Percentiles rank a stretch among this genome's conserved stretches.
Conservation (phyloP, 2,113 vertebrate species). For the Aegotheles bennettii region DNA sequence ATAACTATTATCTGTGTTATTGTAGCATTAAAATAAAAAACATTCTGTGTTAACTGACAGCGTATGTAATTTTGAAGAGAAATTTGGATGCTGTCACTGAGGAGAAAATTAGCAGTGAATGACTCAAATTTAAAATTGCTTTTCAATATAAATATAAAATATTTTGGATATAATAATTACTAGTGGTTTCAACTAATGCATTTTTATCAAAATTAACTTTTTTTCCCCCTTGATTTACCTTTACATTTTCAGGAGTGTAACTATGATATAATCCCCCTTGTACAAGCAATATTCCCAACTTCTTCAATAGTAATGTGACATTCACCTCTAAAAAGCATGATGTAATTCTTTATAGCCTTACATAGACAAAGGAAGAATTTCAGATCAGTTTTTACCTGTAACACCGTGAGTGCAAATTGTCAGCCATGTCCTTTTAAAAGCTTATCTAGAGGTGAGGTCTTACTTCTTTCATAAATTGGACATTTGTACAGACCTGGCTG, state of each 20-base stretch:
- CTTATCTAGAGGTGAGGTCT: not conserved
- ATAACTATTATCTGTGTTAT: not conserved
- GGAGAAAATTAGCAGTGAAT: not conserved
- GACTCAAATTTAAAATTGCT: not conserved
- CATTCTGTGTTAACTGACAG: not conserved
- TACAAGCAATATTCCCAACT: not conserved
- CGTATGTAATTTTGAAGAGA: not conserved
- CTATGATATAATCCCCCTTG: too few species aligned
- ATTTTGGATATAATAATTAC: not conserved
- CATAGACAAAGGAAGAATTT: not conserved
- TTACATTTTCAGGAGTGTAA: not conserved
- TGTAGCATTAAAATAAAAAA: constrained; percentile 19
- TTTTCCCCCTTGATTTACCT: not conserved
- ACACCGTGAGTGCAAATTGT: not conserved
- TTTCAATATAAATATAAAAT: not conserved
- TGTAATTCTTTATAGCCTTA: not conserved
- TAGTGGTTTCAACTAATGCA: not conserved
- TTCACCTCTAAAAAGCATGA: not conserved
- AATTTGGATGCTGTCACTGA: not conserved
- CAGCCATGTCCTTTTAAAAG: not conserved
- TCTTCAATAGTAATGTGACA: not conserved
- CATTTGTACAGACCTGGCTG: not conserved
- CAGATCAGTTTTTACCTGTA: not conserved
- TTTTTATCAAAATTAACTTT: not conserved
- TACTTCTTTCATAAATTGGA: not conserved